A percentile compares a stretch with the other conserved stretches of the same genome.
Conservation (phyloP, 2,113 vertebrate species). For the Zapus hudsonius region DNA sequence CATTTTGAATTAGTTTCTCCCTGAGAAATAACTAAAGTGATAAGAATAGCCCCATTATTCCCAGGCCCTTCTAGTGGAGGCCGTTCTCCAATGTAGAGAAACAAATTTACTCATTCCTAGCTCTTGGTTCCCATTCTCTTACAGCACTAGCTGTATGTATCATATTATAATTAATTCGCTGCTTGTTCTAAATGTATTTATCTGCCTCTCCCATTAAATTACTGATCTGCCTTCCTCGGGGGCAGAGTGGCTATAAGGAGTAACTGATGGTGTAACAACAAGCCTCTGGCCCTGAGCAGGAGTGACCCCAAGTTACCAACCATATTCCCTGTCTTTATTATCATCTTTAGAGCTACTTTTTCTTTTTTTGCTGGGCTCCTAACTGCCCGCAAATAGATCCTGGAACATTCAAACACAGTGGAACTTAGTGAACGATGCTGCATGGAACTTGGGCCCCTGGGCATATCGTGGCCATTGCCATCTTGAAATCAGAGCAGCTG, state of each 20-base stretch:
- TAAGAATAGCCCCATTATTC: background rate
- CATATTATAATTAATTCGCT: background rate
- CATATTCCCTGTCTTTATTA: background rate
- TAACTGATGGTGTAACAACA: background rate
- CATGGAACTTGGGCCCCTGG: background rate
- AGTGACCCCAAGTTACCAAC: background rate
- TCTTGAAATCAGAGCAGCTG: background rate
- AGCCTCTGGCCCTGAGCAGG: background rate
- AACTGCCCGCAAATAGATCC: background rate
- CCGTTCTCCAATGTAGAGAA: background rate
- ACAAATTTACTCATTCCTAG: background rate
- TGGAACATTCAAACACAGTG: background rate
- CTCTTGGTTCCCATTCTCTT: background rate
- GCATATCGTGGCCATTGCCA: background rate
- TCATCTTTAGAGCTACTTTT: background rate
- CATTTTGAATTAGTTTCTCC: slow-evolving; percentile 21
- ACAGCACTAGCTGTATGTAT: background rate
- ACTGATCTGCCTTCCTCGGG: background rate
- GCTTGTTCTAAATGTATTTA: background rate
- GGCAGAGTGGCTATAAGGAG: background rate
- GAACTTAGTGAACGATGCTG: too few relatives aligned
- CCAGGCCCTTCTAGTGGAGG: background rate
- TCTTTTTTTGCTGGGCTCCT: background rate
- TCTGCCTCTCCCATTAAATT: slow-evolving; percentile 13
- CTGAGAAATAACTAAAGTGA: slow-evolving; percentile 42